A percentile compares a stretch with the other conserved stretches of the same genome.
These are phyloP conservation scores for Leptinotarsa undecemlineata DNA, from an alignment of 1,140 invertebrate genomes.

Conservation along the genomic window DNA sequence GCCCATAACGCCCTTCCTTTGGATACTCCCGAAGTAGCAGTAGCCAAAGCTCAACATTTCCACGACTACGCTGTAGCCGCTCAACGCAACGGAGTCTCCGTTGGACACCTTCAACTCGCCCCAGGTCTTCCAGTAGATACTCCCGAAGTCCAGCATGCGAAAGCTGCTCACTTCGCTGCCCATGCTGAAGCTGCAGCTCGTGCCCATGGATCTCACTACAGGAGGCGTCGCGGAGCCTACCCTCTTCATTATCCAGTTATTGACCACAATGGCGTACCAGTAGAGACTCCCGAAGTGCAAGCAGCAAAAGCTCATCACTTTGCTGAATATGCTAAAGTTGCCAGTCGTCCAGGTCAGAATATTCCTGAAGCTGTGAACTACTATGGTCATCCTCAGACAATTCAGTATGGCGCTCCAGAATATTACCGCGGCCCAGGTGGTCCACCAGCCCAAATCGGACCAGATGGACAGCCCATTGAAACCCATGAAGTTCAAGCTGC, in stretches of 20 bases:
- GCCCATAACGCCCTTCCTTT: constrained; percentile 60
- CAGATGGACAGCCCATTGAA: constrained; percentile 54
- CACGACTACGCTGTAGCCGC: constrained; percentile 62
- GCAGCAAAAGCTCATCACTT: constrained; percentile 63
- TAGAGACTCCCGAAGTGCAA: constrained; percentile 65
- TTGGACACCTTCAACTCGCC: constrained; percentile 37
- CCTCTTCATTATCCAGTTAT: constrained; percentile 48
- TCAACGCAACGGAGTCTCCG: constrained; percentile 54
- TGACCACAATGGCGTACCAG: constrained; percentile 48
- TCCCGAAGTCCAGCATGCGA: constrained; percentile 63
- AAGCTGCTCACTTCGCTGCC: constrained; percentile 63
- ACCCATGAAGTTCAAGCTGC: constrained; percentile 65
- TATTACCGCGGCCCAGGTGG: constrained; percentile 38
- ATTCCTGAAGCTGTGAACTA: constrained; percentile 53
- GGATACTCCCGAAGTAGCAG: constrained; percentile 67
- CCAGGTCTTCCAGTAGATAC: constrained; percentile 52
- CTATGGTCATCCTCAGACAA: constrained; percentile 58
- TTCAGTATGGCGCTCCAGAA: constrained; percentile 36
- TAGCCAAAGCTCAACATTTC: constrained; percentile 66
- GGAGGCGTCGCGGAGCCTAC: constrained; percentile 39
- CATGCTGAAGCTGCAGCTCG: constrained; percentile 57
- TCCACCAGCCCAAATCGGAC: constrained; percentile 42
- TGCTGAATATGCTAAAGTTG: constrained; percentile 59
- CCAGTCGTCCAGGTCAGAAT: constrained; percentile 19
- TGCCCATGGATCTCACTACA: constrained; percentile 40